Conservation (phyloP, 2,888 invertebrate genomes). For the Acholoe squamosa region DNA sequence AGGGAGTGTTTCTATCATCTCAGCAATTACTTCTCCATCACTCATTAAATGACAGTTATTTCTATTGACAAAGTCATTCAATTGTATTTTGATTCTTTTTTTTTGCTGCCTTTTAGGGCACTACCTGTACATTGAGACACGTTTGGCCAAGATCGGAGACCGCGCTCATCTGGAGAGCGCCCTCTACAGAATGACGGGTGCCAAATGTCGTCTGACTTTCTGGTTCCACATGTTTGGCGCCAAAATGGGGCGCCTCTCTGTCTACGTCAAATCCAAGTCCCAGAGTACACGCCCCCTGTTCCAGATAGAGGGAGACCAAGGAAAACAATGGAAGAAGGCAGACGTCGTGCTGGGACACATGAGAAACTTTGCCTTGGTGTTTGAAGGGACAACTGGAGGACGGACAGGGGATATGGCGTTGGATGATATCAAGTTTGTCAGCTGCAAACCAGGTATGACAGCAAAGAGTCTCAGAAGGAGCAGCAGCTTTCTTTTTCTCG, state of each 20-base stretch:
- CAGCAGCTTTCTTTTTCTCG: no score
- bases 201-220: constrained; percentile 64
- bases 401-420: constrained; percentile 68
- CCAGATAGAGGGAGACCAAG: constrained; percentile 72
- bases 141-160: constrained; percentile 85
- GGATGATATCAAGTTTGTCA: constrained; percentile 67
- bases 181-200: constrained; percentile 59
- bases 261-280: constrained; percentile 68
- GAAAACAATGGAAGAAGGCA: constrained; percentile 10
- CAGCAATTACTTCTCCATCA: no score
- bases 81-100: no score
- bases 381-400: constrained; percentile 66
- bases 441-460: constrained; percentile 47
- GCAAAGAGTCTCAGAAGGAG: no score
- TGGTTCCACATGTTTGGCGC: constrained; percentile 70
- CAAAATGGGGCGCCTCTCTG: constrained; percentile 73
- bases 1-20: no score
- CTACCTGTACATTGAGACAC: constrained; percentile 86
- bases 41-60: no score
- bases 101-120: constrained; percentile 79
- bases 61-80: no score
- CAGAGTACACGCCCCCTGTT: neutral
- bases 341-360: constrained; percentile 69
- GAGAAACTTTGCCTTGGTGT: constrained; percentile 70
- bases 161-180: constrained; percentile 83